Percentiles rank a stretch among this genome's conserved stretches.
These are phyloP conservation scores for Lepidocyrtoides sp. DNA, from an alignment of 2,888 invertebrate species.

Conservation along the genomic window DNA sequence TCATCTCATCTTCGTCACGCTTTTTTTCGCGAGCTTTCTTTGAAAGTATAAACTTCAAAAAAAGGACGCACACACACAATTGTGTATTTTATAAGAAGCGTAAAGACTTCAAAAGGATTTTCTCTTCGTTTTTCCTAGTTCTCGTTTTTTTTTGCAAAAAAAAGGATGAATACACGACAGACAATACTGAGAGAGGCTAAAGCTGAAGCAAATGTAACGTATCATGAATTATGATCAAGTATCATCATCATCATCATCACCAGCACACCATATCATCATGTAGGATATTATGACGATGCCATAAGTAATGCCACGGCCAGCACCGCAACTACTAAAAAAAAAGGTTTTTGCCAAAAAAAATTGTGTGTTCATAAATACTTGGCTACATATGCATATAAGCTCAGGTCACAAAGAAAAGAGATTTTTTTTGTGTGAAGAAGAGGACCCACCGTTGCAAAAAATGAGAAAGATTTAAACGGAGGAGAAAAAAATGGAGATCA, in stretches of 20 bases:
- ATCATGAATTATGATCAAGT: constrained; percentile 74
- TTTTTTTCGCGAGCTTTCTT: constrained; percentile 20
- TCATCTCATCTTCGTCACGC: too few species aligned
- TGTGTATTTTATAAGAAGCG: too few species aligned
- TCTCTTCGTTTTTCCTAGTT: not conserved
- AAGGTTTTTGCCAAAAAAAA: not conserved
- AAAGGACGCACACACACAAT: not conserved
- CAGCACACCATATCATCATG: too few species aligned
- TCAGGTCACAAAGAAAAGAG: not conserved
- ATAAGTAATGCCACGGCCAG: not conserved
- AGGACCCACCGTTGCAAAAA: not conserved
- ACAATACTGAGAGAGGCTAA: not conserved
- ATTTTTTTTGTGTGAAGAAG: not conserved
- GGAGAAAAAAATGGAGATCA: not conserved
- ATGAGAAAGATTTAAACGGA: not conserved
- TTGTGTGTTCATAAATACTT: not conserved
- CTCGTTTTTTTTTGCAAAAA: not conserved
- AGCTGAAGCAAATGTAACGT: constrained; percentile 45
- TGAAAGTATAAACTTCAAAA: constrained; percentile 11
- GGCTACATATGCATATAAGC: not conserved
- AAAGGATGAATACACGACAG: too few species aligned
- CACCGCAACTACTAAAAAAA: too few species aligned
- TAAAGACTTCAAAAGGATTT: constrained; percentile 73
- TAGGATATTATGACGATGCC: not conserved
- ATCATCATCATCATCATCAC: not conserved